phyloP scores from a whole-genome alignment of 92 coral and sea anemone species.

The Hydrozoanthus gracilis region DNA sequence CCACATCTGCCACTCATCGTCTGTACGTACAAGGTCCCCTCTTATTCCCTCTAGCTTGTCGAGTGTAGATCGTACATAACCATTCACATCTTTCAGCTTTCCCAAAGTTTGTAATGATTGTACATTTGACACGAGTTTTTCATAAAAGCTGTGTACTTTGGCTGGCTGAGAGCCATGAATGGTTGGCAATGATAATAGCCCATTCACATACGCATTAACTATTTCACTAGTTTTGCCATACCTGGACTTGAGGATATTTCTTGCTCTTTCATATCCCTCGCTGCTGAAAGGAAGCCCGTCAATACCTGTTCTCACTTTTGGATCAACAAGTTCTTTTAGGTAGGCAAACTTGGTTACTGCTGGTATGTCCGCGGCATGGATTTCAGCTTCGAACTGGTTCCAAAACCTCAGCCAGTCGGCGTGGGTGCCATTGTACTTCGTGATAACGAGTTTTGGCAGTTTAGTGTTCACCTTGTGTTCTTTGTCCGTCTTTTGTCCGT shows the following conservation, averaged over 20 bases:
- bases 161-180: conserved; percentile 68
- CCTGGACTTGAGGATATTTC: conserved; percentile 60
- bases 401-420: conserved; percentile 62
- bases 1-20: conserved; percentile 73
- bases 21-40: conserved; percentile 68
- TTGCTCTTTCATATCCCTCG: conserved; percentile 71
- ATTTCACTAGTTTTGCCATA: conserved; percentile 75
- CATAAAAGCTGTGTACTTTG: conserved; percentile 61
- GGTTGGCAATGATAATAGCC: conserved; percentile 63
- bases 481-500: conserved; percentile 1
- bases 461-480: conserved; percentile 39
- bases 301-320: conserved; percentile 46
- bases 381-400: conserved; percentile 61
- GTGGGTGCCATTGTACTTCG: conserved; percentile 55
- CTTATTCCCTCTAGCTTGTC: conserved; percentile 73
- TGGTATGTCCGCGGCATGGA: conserved; percentile 50
- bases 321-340: conserved; percentile 52
- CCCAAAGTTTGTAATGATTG: conserved; percentile 73
- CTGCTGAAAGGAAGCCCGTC: conserved; percentile 59
- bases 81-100: conserved; percentile 64
- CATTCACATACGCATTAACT: conserved; percentile 65
- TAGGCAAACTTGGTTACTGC: conserved; percentile 65
- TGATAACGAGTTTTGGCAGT: conserved; percentile 57
- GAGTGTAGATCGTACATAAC: conserved; percentile 63
- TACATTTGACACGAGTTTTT: conserved; percentile 65